Percentiles rank a stretch among this genome's conserved stretches.
Evolutionary conservation across 2,113 vertebrate genomes (phyloP).

Genomic region (Larimichthys polyactis): DNA sequence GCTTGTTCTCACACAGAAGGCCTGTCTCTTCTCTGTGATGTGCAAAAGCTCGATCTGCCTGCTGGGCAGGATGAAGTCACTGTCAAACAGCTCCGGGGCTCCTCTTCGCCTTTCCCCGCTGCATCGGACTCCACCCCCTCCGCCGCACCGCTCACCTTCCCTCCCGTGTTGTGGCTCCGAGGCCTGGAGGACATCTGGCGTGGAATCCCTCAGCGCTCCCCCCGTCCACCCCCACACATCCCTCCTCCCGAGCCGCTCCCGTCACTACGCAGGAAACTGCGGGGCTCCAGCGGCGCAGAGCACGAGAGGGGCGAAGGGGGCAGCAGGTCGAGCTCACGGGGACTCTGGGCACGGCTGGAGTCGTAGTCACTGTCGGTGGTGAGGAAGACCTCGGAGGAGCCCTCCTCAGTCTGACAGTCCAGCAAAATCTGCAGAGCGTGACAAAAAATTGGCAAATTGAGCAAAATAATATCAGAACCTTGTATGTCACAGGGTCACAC

Average conservation of each 20-base stretch:
- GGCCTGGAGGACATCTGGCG: slow-evolving; percentile 89
- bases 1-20: slow-evolving; percentile 92
- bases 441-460: background rate
- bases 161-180: slow-evolving; percentile 77
- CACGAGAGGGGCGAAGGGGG: slow-evolving; percentile 79
- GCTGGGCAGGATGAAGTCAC: slow-evolving; percentile 92
- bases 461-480: background rate
- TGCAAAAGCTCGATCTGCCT: slow-evolving; percentile 91
- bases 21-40: slow-evolving; percentile 92
- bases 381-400: slow-evolving; percentile 92
- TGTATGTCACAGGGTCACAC: background rate
- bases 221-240: slow-evolving; percentile 44
- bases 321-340: slow-evolving; percentile 89
- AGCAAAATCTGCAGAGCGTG: slow-evolving; percentile 79
- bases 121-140: slow-evolving; percentile 36
- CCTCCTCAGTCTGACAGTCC: slow-evolving; percentile 90
- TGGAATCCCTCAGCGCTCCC: slow-evolving; percentile 79
- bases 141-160: slow-evolving; percentile 52
- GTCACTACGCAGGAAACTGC: slow-evolving; percentile 73
- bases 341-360: slow-evolving; percentile 91
- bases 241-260: slow-evolving; percentile 62
- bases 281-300: slow-evolving; percentile 70
- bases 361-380: slow-evolving; percentile 92
- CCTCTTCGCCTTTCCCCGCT: slow-evolving; percentile 54
- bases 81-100: slow-evolving; percentile 86